Conservation (phyloP, 2,888 invertebrate species). For the Caenorhabditis macrosperma region DNA sequence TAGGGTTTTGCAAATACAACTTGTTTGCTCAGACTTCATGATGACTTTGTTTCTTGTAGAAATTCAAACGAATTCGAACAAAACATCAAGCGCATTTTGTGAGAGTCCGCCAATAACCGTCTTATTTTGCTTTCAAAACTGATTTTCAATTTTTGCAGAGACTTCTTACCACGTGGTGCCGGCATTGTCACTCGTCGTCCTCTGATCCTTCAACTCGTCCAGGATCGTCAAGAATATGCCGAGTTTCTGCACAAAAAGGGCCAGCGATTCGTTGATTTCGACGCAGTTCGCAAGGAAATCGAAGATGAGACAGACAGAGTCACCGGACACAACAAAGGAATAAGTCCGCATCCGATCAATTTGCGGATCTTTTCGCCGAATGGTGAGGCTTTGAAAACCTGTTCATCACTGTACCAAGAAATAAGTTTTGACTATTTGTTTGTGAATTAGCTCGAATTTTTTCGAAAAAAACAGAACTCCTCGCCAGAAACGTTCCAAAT, state of each 20-base stretch:
- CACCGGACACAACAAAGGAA: conserved; percentile 97
- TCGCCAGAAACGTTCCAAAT: too few relatives aligned
- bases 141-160: conserved; percentile 62
- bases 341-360: conserved; percentile 97
- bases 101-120: too few relatives aligned
- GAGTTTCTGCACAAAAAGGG: conserved; percentile 99
- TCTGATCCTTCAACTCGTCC: conserved; percentile 80
- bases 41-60: too few relatives aligned
- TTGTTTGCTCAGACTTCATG: neutral
- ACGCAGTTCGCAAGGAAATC: conserved; percentile 91
- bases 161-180: conserved; percentile 80
- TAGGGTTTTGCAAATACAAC: neutral
- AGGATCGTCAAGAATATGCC: conserved; percentile 85
- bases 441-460: neutral
- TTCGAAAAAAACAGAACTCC: too few relatives aligned
- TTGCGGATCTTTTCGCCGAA: conserved; percentile 97
- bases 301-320: conserved; percentile 97
- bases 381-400: conserved; percentile 65
- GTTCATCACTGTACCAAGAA: too few relatives aligned
- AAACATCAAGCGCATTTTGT: too few relatives aligned
- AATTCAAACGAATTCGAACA: too few relatives aligned
- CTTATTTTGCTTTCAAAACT: too few relatives aligned
- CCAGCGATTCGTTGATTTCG: conserved; percentile 95
- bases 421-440: too few relatives aligned
- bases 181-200: conserved; percentile 83